Conservation (phyloP, 2,113 vertebrate genomes). For the Bos taurus region ARS-UCD2.0 NC_037347.1:56027501-56028000, state of each 20-base stretch:
- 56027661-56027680: background rate
- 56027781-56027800: background rate
- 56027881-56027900: background rate
- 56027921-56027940: background rate
- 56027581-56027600: background rate
- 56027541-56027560: background rate
- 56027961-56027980: background rate
- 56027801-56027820: background rate
- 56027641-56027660: background rate
- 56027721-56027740: background rate
- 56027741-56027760: background rate
- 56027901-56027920: background rate
- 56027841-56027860: background rate
- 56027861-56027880: background rate
- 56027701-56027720: background rate
- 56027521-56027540: background rate
- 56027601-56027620: background rate
- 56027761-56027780: background rate
- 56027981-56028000: background rate
- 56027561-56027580: background rate
- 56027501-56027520: background rate
- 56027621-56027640: background rate
- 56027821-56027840: background rate
- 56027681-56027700: background rate
- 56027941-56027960: background rate